These are phyloP conservation scores for Octopus sinensis DNA, from an alignment of 1,140 invertebrate species.

Conservation along the genomic window DNA sequence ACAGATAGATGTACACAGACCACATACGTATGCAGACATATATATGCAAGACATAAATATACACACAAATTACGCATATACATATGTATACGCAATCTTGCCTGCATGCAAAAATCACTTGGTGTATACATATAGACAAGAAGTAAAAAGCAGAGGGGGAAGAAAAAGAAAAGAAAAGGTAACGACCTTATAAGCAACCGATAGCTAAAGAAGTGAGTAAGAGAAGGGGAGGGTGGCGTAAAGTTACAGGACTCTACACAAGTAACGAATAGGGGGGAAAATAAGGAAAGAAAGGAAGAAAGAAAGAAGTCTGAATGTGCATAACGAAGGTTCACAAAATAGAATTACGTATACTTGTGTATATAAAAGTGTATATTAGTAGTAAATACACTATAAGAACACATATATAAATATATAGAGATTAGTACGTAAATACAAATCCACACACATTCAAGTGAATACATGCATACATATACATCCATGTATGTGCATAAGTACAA, in stretches of 20 bases:
- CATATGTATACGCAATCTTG: too few species aligned
- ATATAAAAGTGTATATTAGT: not conserved
- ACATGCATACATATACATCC: not conserved
- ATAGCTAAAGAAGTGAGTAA: too few species aligned
- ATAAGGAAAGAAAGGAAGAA: not conserved
- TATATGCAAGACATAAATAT: too few species aligned
- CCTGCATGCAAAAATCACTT: too few species aligned
- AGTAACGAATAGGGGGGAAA: not conserved
- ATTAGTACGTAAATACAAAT: not conserved
- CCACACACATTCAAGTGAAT: not conserved
- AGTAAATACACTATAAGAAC: not conserved
- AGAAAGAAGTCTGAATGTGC: not conserved
- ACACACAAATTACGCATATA: too few species aligned
- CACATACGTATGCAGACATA: not conserved
- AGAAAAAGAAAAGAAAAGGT: too few species aligned
- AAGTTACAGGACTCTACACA: too few species aligned
- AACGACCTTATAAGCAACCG: too few species aligned
- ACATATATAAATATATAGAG: not conserved
- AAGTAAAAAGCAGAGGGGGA: too few species aligned
- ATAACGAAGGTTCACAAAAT: not conserved
- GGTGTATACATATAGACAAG: too few species aligned
- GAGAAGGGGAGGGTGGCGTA: too few species aligned
- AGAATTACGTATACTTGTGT: not conserved
- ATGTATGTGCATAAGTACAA: not conserved
- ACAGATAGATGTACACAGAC: not conserved